Evolutionary conservation across 2,888 invertebrate genomes (phyloP), one percentile per base, ranked within the genome.

Genomic region (Myopa tessellatipennis): DNA sequence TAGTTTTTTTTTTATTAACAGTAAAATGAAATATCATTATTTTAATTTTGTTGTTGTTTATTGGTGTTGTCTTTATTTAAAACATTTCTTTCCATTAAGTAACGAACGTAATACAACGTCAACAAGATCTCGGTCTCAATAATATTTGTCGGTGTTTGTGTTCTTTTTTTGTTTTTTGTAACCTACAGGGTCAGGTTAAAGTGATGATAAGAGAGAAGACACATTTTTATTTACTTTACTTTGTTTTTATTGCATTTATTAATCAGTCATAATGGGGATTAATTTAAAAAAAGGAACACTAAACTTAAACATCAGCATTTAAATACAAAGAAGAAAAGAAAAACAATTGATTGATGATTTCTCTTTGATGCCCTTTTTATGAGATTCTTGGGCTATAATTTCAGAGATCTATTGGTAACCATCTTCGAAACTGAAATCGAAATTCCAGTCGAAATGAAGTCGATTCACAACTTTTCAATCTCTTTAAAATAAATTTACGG

Each of bases 131-230:
- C 45, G n/a, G 18, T 61, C 26, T 6, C n/a, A 70, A 52, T 12
- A 70, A 40, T 65, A 36, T 65, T 38, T 38, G 16, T 65, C 36
- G 6, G 8, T 4, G 40, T 72, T 81, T 73, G 72, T 80, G 40
- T 79, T 79, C 76, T 79, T 77, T 81, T 80, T 78, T 12, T 12
- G 55, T 5, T 36, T 55, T 70, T 34, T 36, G 36, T 38, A 38
- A 65, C 36, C 65, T 38, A 65, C 7, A 36, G 16, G 65, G 65
- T 65, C 65, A 38, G 16, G 65, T 65, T 38, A 38, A 38, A 8
- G 36, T 38, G 38, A 14, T 38, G 65, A 65, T 65, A 65, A 65
- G 65, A 38, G 50, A 50, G 8, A n/a, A 14, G n/a, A 55, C 4
- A 14, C n/a, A 55, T 55, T 55, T n/a, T 14, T 55, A n/a, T 14